Base-by-base conservation (phyloP, 2,797 vertebrate genomes). In the Sorex maritimensis region DNA sequence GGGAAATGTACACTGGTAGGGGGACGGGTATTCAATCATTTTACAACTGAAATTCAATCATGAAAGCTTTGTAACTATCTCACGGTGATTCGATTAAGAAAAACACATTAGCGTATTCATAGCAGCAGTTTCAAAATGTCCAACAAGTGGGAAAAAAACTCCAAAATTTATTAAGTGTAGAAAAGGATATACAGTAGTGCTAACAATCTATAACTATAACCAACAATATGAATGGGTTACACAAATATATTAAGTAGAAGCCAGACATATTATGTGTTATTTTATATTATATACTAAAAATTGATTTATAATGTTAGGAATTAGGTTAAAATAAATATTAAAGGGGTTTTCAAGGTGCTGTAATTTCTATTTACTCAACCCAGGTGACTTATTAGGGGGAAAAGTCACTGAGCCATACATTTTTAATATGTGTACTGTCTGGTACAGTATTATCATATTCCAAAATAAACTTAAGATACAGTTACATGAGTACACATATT, bases 271-370 rank as follows among this genome's bases (percentile, higher is more conserved):
- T 91, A 49, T 34, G 34, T 78, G 24, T 23, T 8, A 67, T 81
- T 52, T 68, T 69, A 63, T 82, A 24, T 19, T 9, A 67, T 81
- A 12, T 69, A 88, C 19, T 79, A 82, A 89, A 89, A 23, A 91
- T 13, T 58, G 72, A 86, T 86, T 79, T 71, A 63, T 52, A 41
- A 9, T 79, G 23, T 71, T 81, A 55, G 6, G 69, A 92, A 13
- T 6, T 72, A 26, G 80, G 19, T 46, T 41, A 91, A 80, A 89
- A 78, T 41, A 26, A 78, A 21, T 46, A 86, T 52, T 5, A 86
- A 86, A 67, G 23, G 81, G 30, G 38, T 73, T 58, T 58, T 65
- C 23, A 77, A n/a, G 67, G 63, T 67, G 63, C 21, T 67, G 63
- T 67, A 68, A 73, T 86, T 86, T 89, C 58, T 58, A 74, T 34